Base-by-base conservation (phyloP, 2,888 invertebrate genomes). In the Hermaeophaga mercurialis region DNA sequence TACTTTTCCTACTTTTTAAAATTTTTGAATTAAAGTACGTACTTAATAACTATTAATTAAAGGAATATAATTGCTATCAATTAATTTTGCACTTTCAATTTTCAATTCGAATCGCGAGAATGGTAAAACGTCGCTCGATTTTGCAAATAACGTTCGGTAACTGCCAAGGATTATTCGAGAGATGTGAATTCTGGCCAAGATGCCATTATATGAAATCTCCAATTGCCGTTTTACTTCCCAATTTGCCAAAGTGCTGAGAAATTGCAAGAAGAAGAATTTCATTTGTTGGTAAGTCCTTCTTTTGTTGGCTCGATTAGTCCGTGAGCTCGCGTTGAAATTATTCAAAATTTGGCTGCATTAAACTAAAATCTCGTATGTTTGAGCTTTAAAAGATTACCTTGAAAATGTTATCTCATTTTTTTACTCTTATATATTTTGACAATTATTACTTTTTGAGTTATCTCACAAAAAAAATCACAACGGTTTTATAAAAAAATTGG, bases 171-270 rank as follows among this genome's bases (percentile, higher is more conserved):
- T 52, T 52, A 52, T 52, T 52, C 22, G 43, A 33, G 28, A 15
- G 43, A 52, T 41, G 39, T 43, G 50, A 52, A 43, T 33, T 43
- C 18, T 43, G 41, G 50, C 33, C 50, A 33, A 52, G 43, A 52
- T 34, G 43, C 43, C 50, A 52, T 52, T 52, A 52, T 52, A 52
- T 34, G 24, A 24, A 52, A 52, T 34, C 50, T 52, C 50, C 50
- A 52, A 52, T 52, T 52, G 50, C 50, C 50, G 31, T 52, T 52
- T 52, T 43, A 43, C 50, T 52, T 34, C 43, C 43, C 50, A 52
- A 52, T 52, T 52, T 52, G 50, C 43, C 50, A 43, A 43, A 52
- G 50, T 52, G 50, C 34, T 34, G 33, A 43, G 50, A 52, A 24
- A 33, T 52, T 34, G 22, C 12, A 31, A 41, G 31, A 52, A 17